Conservation (phyloP, 1,140 invertebrate species). For the Zaprionus taronus region DNA sequence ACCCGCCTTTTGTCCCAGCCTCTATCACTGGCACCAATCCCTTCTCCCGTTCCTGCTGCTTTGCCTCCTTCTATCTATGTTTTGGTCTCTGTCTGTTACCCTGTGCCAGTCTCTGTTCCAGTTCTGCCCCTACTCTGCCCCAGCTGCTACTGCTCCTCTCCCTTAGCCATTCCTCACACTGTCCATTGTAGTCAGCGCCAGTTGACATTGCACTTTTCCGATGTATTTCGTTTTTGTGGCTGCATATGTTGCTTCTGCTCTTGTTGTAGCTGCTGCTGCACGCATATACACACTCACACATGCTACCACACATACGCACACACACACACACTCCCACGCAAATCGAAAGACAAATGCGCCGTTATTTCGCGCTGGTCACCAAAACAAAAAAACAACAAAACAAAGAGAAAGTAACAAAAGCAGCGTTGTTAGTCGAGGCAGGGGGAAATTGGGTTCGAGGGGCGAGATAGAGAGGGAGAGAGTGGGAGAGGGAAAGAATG, state of each 20-base stretch:
- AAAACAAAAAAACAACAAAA: slow-evolving; percentile 7
- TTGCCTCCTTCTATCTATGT: not conserved
- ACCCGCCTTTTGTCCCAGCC: not conserved
- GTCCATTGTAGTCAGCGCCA: slow-evolving; percentile 33
- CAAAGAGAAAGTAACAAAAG: slow-evolving; percentile 4
- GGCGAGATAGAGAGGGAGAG: slow-evolving; percentile 24
- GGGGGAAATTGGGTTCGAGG: not conserved
- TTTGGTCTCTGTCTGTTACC: not conserved
- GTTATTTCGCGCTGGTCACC: slow-evolving; percentile 15
- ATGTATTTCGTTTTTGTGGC: slow-evolving; percentile 27
- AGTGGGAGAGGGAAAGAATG: not conserved
- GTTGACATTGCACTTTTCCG: slow-evolving; percentile 43
- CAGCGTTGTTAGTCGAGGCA: not conserved
- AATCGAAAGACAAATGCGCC: slow-evolving; percentile 51
- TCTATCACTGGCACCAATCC: not conserved
- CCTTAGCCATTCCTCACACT: not conserved
- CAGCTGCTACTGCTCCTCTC: not conserved
- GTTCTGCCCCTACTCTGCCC: too few species aligned
- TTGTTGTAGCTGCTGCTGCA: not conserved
- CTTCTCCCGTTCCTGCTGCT: not conserved
- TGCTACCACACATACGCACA: not conserved
- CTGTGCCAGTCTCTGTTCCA: not conserved
- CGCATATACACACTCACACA: not conserved
- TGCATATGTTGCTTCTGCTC: not conserved
- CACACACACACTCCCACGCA: slow-evolving; percentile 19